These are phyloP conservation scores for Catocala fraxini DNA, from an alignment of 2,888 invertebrate species.

Conservation along the genomic window DNA sequence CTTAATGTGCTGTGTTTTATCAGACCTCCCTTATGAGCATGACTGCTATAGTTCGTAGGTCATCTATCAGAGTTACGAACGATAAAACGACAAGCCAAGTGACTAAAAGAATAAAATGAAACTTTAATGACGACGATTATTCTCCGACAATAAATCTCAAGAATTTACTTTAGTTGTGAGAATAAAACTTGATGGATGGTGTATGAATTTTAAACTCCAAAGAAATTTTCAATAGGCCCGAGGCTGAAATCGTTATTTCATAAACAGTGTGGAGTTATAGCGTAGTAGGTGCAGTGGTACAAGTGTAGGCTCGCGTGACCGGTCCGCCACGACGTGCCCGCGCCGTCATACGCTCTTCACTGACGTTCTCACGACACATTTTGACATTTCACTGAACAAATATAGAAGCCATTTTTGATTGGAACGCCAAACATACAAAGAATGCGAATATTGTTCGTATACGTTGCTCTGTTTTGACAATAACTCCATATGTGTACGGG, in stretches of 20 bases:
- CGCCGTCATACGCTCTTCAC: slow-evolving; percentile 69
- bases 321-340: slow-evolving; percentile 72
- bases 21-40: slow-evolving; percentile 38
- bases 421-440: slow-evolving; percentile 65
- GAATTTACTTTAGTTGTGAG: slow-evolving; percentile 13
- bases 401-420: slow-evolving; percentile 83
- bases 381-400: slow-evolving; percentile 85
- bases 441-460: slow-evolving; percentile 67
- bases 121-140: not conserved
- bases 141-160: slow-evolving; percentile 8
- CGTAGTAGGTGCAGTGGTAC: slow-evolving; percentile 52
- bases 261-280: slow-evolving; percentile 53
- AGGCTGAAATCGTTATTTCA: slow-evolving; percentile 71
- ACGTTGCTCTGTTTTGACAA: slow-evolving; percentile 54
- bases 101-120: not conserved
- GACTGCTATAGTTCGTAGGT: slow-evolving; percentile 33
- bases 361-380: slow-evolving; percentile 83
- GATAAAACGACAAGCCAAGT: not conserved
- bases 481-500: slow-evolving; percentile 56
- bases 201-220: slow-evolving; percentile 36
- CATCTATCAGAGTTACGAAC: slow-evolving; percentile 25
- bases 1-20: slow-evolving; percentile 45
- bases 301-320: slow-evolving; percentile 80
- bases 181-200: slow-evolving; percentile 20
- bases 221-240: slow-evolving; percentile 63